These are phyloP conservation scores for Tragelaphus imberbis DNA, from an alignment of 2,113 vertebrate genomes.

Conservation along the genomic window DNA sequence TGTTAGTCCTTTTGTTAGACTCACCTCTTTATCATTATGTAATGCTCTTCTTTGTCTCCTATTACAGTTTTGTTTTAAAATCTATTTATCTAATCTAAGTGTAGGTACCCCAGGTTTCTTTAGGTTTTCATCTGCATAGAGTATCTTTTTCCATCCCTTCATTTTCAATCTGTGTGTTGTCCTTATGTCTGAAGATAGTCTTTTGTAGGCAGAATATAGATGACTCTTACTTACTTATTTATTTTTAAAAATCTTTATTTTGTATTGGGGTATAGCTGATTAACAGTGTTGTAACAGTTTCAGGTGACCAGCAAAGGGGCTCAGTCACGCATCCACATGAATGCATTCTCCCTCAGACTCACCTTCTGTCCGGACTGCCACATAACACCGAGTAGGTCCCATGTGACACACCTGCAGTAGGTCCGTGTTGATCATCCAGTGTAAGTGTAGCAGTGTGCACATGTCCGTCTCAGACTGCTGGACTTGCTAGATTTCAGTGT, in stretches of 20 bases:
- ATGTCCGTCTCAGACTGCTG: background rate
- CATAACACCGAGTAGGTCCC: background rate
- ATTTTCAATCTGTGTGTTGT: background rate
- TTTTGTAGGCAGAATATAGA: background rate
- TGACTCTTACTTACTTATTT: background rate
- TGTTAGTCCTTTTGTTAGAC: background rate
- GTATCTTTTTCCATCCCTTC: background rate
- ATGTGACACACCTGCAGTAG: background rate
- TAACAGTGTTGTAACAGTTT: background rate
- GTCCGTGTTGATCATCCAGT: background rate
- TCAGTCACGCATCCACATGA: background rate
- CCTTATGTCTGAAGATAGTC: background rate
- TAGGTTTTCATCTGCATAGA: background rate
- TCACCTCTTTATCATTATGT: background rate
- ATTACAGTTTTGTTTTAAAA: background rate
- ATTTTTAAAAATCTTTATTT: background rate
- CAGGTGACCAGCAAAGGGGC: background rate
- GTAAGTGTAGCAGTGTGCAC: background rate
- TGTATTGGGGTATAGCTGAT: background rate
- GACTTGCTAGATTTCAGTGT: background rate
- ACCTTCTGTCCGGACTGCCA: background rate
- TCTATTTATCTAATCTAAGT: background rate
- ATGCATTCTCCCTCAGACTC: background rate
- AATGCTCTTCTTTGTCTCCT: background rate
- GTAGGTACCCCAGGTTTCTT: background rate